Evolutionary conservation across 2,797 vertebrate species (phyloP), one percentile per base, ranked within the genome.

Genomic region (Florisuga fusca): DNA sequence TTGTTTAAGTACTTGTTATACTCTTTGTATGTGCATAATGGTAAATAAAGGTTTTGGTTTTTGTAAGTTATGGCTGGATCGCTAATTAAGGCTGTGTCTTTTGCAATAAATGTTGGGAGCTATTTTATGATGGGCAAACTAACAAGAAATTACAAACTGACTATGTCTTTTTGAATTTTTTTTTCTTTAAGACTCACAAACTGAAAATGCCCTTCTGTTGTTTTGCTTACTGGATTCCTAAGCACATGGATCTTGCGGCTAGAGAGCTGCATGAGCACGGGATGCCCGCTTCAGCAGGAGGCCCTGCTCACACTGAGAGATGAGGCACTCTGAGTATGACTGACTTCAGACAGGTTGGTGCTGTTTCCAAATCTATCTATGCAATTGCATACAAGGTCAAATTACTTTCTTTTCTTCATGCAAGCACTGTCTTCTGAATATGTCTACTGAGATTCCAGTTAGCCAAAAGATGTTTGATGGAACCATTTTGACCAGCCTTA

Each of bases 1-100:
- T 82, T 75, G 33, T 79, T 95, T 87, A n/a, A 90, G 88, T 88
- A 86, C 17, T 87, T 33, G 12, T 26, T 61, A 12, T 86, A 66
- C 5, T 91, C 13, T n/a, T 22, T 94, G 48, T 10, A 34, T 72
- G 19, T 66, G 25, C 61, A 88, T 58, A 88, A 90, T 94, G 85
- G 20, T 71, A 54, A 94, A 48, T 67, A 80, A 78, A 46, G 7
- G 13, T 62, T 87, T 55, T 75, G 54, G 53, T 64, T 80, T 82
- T 62, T 31, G 57, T n/a, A 68, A 23, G 8, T 72, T 77, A 54
- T 69, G 55, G 11, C 15, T 84, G 38, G 43, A 63, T 84, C 62
- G 71, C 59, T 63, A 83, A 59, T 86, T 67, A 46, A 90, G 71
- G 9, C 31, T 59, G 7, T 31, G 5, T 36, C 13, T 54, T 83